These are phyloP conservation scores for Nycteola revayana DNA, from an alignment of 2,888 invertebrate genomes.

Conservation along the genomic window DNA sequence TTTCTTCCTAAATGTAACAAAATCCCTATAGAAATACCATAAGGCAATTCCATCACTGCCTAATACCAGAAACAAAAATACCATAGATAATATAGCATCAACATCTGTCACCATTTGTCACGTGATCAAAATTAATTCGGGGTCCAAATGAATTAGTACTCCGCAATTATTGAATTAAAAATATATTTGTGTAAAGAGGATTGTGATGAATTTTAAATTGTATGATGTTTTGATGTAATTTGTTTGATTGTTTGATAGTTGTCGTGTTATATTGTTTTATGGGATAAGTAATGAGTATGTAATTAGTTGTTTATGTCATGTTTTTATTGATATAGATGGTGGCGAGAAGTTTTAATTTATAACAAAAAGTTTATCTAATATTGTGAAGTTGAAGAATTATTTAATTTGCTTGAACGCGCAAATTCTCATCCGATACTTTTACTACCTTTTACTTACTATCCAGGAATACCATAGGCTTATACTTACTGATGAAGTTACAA, in stretches of 20 bases:
- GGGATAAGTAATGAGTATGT: slow-evolving; percentile 28
- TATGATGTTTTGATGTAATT: slow-evolving; percentile 44
- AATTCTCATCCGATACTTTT: too few relatives aligned
- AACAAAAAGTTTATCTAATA: too few relatives aligned
- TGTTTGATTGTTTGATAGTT: slow-evolving; percentile 35
- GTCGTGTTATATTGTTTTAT: slow-evolving; percentile 33
- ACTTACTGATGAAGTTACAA: too few relatives aligned
- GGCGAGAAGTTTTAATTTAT: too few relatives aligned
- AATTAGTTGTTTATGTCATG: slow-evolving; percentile 31
- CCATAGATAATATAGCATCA: slow-evolving; percentile 30
- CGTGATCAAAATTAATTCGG: slow-evolving; percentile 69
- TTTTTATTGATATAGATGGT: slow-evolving; percentile 6
- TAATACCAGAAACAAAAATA: slow-evolving; percentile 11
- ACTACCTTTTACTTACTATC: too few relatives aligned
- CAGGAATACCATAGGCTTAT: too few relatives aligned
- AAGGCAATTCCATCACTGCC: too few relatives aligned
- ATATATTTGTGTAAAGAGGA: slow-evolving; percentile 67
- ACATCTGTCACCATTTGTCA: slow-evolving; percentile 78
- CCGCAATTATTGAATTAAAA: slow-evolving; percentile 77
- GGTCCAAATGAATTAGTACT: slow-evolving; percentile 44
- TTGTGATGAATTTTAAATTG: slow-evolving; percentile 69
- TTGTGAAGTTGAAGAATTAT: too few relatives aligned
- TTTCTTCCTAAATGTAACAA: too few relatives aligned
- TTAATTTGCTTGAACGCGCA: too few relatives aligned
- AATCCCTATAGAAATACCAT: too few relatives aligned